These are phyloP conservation scores for Rallus limicola DNA, from an alignment of 2,113 vertebrate species.

Conservation along the genomic window DNA sequence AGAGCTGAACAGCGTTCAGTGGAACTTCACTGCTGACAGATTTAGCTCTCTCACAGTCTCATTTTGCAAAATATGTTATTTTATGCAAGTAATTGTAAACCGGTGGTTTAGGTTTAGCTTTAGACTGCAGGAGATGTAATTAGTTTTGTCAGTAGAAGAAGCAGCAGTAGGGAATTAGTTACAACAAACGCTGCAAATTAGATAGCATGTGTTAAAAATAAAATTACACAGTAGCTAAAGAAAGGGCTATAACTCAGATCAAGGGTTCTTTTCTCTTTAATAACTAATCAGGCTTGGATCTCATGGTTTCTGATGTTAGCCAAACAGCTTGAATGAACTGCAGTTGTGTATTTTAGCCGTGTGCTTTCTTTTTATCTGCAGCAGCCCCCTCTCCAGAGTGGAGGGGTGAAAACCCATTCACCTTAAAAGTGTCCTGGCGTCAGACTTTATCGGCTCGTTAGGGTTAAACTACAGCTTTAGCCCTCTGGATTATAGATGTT, in stretches of 20 bases:
- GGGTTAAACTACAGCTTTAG: neutral
- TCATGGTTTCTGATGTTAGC: neutral
- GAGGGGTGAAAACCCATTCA: neutral
- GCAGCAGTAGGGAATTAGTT: constrained; percentile 19
- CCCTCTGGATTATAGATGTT: neutral
- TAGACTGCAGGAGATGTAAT: neutral
- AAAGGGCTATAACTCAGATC: neutral
- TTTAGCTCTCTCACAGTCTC: neutral
- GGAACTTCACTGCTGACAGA: neutral
- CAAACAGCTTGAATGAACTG: constrained; percentile 22
- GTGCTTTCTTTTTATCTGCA: neutral
- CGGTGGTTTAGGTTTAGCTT: constrained; percentile 9
- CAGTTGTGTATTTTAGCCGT: neutral
- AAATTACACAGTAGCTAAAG: constrained; percentile 8
- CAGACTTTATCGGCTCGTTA: neutral
- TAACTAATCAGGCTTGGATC: neutral
- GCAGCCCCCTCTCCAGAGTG: neutral
- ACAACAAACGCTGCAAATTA: constrained; percentile 5
- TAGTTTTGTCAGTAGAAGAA: neutral
- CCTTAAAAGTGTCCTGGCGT: neutral
- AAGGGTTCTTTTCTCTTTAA: neutral
- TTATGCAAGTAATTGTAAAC: constrained; percentile 14
- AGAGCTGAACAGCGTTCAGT: neutral
- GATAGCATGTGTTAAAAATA: constrained; percentile 38
- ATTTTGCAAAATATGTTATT: neutral